A percentile compares a stretch with the other conserved stretches of the same genome.
These are phyloP conservation scores for Andrena chrysosceles DNA, from an alignment of 2,888 invertebrate genomes.

Conservation along the genomic window DNA sequence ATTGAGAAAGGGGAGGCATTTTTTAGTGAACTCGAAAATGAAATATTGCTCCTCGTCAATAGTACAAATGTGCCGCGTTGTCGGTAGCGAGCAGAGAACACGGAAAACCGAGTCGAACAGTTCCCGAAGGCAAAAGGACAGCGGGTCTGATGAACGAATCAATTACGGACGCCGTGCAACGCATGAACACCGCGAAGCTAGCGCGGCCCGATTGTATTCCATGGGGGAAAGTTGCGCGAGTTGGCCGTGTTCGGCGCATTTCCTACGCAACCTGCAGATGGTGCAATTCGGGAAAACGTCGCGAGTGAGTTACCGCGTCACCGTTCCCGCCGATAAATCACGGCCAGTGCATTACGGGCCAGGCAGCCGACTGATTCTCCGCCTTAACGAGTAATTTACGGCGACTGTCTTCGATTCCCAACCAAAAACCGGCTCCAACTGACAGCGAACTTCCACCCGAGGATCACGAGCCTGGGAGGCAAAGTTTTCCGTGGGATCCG, in stretches of 20 bases:
- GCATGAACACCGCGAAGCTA: constrained; percentile 19
- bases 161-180: constrained; percentile 25
- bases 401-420: constrained; percentile 44
- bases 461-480: neutral
- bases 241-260: constrained; percentile 23
- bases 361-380: constrained; percentile 55
- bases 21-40: neutral
- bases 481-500: neutral
- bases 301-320: constrained; percentile 60
- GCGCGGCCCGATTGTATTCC: constrained; percentile 41
- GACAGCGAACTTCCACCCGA: neutral
- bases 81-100: neutral
- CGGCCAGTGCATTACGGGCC: constrained; percentile 48
- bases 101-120: neutral
- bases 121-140: constrained; percentile 32
- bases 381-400: constrained; percentile 65
- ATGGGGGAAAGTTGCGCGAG: constrained; percentile 33
- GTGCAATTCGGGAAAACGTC: constrained; percentile 64
- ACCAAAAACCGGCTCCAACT: neutral
- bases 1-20: too few species aligned
- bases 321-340: constrained; percentile 58
- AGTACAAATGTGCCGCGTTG: neutral
- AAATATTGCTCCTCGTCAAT: neutral
- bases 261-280: constrained; percentile 57
- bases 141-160: constrained; percentile 45